Percentiles rank a stretch among this genome's conserved stretches.
phyloP scores from a whole-genome alignment of 2,113 vertebrate genomes.

The Castor canadensis region DNA sequence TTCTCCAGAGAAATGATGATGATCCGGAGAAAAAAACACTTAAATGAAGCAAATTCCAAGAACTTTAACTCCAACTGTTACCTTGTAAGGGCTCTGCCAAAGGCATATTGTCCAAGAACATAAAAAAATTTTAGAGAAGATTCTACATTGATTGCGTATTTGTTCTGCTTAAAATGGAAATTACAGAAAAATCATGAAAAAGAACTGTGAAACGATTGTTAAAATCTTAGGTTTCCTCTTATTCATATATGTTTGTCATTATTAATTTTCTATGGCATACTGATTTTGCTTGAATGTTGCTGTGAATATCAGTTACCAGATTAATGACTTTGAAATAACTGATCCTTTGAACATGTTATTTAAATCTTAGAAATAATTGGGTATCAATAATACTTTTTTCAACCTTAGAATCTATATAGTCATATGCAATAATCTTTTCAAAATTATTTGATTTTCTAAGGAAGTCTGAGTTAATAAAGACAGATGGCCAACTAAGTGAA shows the following conservation, averaged over 20 bases:
- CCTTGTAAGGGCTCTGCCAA: not conserved
- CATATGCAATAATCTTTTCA: not conserved
- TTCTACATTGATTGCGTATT: not conserved
- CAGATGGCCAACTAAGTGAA: slow-evolving; percentile 51
- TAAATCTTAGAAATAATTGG: slow-evolving; percentile 11
- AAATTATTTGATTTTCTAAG: slow-evolving; percentile 49
- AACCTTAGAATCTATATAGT: not conserved
- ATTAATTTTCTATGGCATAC: not conserved
- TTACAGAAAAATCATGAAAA: not conserved
- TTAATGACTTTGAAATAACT: slow-evolving; percentile 17
- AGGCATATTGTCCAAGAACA: not conserved
- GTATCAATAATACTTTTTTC: not conserved
- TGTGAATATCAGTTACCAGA: not conserved
- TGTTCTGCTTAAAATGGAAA: slow-evolving; percentile 6
- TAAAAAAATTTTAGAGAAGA: not conserved
- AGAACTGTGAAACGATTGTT: not conserved
- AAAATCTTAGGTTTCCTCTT: not conserved
- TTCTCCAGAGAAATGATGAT: not conserved
- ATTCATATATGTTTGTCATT: not conserved
- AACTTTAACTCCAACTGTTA: not conserved
- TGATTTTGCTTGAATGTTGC: slow-evolving; percentile 9
- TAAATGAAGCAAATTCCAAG: slow-evolving; percentile 6
- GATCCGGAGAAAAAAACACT: not conserved
- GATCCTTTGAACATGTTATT: not conserved
- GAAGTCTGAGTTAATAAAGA: slow-evolving; percentile 57